Evolutionary conservation across 35 echinoderm and acorn worm genomes (phyloP).

Genomic region (Apostichopus californicus): DNA sequence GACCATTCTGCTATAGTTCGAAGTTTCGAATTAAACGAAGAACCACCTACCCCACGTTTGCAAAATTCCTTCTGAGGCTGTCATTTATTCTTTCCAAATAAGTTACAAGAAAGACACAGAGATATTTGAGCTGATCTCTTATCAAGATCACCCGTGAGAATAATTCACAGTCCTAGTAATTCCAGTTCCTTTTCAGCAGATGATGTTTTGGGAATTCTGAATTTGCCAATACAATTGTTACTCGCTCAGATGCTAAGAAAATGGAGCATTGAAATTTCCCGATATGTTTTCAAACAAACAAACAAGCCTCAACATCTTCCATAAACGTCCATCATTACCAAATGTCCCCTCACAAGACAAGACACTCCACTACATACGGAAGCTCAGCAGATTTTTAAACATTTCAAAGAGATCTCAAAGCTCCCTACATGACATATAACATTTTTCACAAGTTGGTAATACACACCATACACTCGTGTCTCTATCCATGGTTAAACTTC

Average conservation of each 20-base stretch:
- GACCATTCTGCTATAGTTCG: conserved; percentile 50
- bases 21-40: conserved; percentile 53
- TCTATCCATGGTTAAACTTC: neutral
- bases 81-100: conserved; percentile 1
- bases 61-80: conserved; percentile 22
- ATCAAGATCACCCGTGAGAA: neutral
- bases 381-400: no score
- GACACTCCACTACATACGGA: neutral
- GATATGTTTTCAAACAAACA: conserved; percentile 9
- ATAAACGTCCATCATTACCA: no score
- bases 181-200: neutral
- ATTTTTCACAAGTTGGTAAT: no score
- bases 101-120: conserved; percentile 50
- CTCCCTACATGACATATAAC: no score
- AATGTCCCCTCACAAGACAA: neutral
- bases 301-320: neutral
- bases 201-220: neutral
- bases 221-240: conserved; percentile 6
- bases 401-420: no score
- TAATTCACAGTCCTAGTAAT: neutral
- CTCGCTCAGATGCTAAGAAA: conserved; percentile 37
- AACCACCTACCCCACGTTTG: neutral
- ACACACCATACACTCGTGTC: neutral
- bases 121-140: no score
- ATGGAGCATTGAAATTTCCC: conserved; percentile 30